Evolutionary conservation across 2,113 vertebrate genomes (phyloP), one percentile per base, ranked within the genome.

Genomic region (Solenodon paradoxus): DNA sequence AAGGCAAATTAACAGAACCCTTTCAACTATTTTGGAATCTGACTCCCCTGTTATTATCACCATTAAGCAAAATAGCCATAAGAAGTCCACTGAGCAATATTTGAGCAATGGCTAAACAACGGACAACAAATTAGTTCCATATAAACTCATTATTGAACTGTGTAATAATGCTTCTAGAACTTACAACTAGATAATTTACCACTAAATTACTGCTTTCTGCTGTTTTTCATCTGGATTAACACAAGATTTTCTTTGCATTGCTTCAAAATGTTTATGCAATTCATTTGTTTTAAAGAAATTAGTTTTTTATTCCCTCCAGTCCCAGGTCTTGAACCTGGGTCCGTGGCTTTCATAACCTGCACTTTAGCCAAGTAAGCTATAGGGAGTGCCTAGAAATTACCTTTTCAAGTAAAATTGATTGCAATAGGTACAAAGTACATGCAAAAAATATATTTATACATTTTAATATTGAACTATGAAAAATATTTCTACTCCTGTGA

Each of bases 1-100:
- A 96, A 85, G n/a, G n/a, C 66, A 82, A 61, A 86, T 49, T 85
- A 96, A 79, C 69, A 94, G 53, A 96, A 81, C 30, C 5, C 59
- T 71, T 95, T 80, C 30, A 87, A 61, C 53, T 79, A 80, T 68
- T 95, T 90, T 95, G 49, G 68, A 84, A 49, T 88, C 68, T 26
- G 64, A 94, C 59, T 85, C 77, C 63, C 16, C 35, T 30, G 19
- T 53, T 94, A 40, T 78, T 90, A 89, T 81, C 74, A 63, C 64
- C 53, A 51, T 79, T 61, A 95, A 47, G 51, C 12, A 95, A 74
- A 10, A 80, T 40, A 92, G 79, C 32, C 51, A 89, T 57, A 84
- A 81, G 57, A 93, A 85, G 79, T 80, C 47, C 47, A 92, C 17
- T 68, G 17, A 89, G 90, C 40, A 68, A 69, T 75, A 92, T 64